Percentiles rank a stretch among this genome's conserved stretches.
Evolutionary conservation across 2,113 vertebrate species (phyloP).

Genomic region (Plotosus lineatus): DNA sequence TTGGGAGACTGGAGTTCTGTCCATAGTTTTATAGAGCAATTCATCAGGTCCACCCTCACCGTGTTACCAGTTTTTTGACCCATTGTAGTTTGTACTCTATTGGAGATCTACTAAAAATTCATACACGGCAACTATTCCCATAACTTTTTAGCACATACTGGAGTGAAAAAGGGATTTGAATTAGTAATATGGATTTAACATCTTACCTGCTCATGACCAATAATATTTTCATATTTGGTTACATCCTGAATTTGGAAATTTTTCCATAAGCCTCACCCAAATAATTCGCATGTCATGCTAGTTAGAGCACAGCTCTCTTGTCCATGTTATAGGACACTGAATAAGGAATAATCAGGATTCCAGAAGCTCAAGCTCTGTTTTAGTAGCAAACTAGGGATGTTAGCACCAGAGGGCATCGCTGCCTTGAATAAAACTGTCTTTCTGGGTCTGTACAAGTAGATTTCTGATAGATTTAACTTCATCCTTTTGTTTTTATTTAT

Average conservation of each 20-base stretch:
- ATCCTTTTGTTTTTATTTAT: not conserved
- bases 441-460: not conserved
- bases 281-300: not conserved
- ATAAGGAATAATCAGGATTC: too few relatives aligned
- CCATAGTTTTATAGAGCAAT: not conserved
- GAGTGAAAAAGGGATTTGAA: not conserved
- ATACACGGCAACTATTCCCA: not conserved
- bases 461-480: not conserved
- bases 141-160: not conserved
- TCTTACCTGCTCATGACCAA: not conserved
- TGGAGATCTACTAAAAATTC: not conserved
- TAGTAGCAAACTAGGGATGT: conserved; percentile 17
- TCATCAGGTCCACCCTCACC: not conserved
- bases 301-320: not conserved
- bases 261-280: too few relatives aligned
- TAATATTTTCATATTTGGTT: not conserved
- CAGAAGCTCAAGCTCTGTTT: not conserved
- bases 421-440: conserved; percentile 28
- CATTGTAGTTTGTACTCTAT: not conserved
- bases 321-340: not conserved
- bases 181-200: too few relatives aligned
- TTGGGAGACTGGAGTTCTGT: not conserved
- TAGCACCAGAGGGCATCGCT: conserved; percentile 43
- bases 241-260: not conserved
- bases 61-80: not conserved